Percentiles rank a stretch among this genome's conserved stretches.
phyloP scores from a whole-genome alignment of 2,797 vertebrate genomes.

The Mus spretus region DNA sequence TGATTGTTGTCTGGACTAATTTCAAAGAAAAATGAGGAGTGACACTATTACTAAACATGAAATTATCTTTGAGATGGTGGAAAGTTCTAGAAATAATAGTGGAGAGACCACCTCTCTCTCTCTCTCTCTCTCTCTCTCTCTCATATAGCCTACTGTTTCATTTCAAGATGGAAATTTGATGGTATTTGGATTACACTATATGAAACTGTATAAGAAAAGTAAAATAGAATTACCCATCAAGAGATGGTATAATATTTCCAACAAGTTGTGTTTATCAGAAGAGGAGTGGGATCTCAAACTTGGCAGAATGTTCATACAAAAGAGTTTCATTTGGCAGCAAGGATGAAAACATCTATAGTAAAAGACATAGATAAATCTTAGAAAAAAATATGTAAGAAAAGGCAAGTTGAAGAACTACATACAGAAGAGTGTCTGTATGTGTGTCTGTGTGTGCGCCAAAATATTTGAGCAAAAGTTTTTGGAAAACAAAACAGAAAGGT shows the following conservation, averaged over 20 bases:
- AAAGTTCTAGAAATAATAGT: slow-evolving; percentile 4
- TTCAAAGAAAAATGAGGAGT: not conserved
- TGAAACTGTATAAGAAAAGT: not conserved
- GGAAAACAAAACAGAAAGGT: not conserved
- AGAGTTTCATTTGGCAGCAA: not conserved
- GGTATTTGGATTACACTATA: not conserved
- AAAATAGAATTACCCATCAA: not conserved
- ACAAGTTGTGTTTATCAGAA: not conserved
- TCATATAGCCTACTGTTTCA: not conserved
- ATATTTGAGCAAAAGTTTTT: not conserved
- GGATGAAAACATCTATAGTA: not conserved
- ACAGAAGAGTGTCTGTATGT: not conserved
- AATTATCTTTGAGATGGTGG: not conserved
- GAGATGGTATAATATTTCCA: not conserved
- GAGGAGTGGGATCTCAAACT: not conserved
- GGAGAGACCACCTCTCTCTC: too few relatives aligned
- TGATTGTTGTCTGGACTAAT: not conserved
- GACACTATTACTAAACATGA: not conserved
- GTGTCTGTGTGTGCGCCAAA: not conserved
- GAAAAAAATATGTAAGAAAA: not conserved
- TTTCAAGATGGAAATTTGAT: slow-evolving; percentile 10
- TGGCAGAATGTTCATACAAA: not conserved
- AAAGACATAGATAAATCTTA: not conserved
- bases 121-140: too few relatives aligned
- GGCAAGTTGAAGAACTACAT: not conserved